Percentiles rank a stretch among this genome's conserved stretches.
phyloP scores from a whole-genome alignment of 1,140 invertebrate genomes.

The Whitmania pigra region DNA sequence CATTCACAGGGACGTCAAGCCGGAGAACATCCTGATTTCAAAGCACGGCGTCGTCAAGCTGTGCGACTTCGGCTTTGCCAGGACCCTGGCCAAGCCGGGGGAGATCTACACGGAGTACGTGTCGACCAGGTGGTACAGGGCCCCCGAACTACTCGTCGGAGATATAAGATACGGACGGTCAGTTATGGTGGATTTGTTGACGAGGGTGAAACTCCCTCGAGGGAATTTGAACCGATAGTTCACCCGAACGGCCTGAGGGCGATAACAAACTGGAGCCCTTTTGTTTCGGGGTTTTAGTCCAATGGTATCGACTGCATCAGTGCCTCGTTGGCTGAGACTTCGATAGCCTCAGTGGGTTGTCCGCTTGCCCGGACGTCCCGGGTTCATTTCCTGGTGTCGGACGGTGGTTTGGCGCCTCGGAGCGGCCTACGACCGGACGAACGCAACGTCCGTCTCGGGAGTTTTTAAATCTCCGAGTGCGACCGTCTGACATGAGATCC shows the following conservation, averaged over 20 bases:
- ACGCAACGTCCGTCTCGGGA: too few relatives aligned
- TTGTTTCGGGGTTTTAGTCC: too few relatives aligned
- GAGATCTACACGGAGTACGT: constrained; percentile 46
- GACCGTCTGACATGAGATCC: too few relatives aligned
- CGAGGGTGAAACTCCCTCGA: constrained; percentile 13
- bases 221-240: background rate
- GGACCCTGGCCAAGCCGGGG: constrained; percentile 58
- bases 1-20: constrained; percentile 78
- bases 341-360: too few relatives aligned
- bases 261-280: background rate
- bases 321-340: too few relatives aligned
- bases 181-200: constrained; percentile 21
- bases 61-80: constrained; percentile 85
- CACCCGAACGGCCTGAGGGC: background rate
- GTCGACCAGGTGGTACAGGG: constrained; percentile 49
- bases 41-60: constrained; percentile 62
- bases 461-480: too few relatives aligned
- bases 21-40: constrained; percentile 77
- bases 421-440: too few relatives aligned
- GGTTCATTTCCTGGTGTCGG: too few relatives aligned
- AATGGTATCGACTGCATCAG: too few relatives aligned
- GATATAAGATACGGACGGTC: constrained; percentile 43
- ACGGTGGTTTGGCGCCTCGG: too few relatives aligned
- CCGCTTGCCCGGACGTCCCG: too few relatives aligned
- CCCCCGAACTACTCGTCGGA: constrained; percentile 64